These are phyloP conservation scores for Xiphophorus hellerii DNA, from an alignment of 2,113 vertebrate species.

Conservation along the genomic window DNA sequence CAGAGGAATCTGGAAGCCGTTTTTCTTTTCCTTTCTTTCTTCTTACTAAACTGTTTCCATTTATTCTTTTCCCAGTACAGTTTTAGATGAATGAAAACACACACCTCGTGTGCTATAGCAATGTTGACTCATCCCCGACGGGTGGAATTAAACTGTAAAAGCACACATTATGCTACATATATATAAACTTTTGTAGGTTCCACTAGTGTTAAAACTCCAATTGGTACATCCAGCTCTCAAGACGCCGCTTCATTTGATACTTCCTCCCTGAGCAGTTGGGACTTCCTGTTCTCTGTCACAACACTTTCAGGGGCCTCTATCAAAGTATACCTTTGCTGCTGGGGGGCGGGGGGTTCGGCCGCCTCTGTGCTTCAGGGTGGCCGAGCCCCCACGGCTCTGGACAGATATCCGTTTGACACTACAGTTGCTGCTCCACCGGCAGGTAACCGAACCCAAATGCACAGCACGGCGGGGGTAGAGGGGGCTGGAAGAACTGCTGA, in stretches of 20 bases:
- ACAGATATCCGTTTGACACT: constrained; percentile 61
- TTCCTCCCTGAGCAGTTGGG: constrained; percentile 74
- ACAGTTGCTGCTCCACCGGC: constrained; percentile 49
- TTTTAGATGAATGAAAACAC: constrained; percentile 31
- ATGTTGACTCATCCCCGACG: constrained; percentile 48
- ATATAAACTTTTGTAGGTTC: constrained; percentile 42
- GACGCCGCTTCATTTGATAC: constrained; percentile 77
- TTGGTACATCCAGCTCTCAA: constrained; percentile 39
- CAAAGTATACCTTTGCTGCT: constrained; percentile 38
- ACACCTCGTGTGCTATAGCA: constrained; percentile 35
- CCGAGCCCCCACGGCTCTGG: constrained; percentile 56
- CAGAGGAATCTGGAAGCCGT: neutral
- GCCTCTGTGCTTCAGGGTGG: constrained; percentile 74
- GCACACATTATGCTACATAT: constrained; percentile 38
- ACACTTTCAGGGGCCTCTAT: constrained; percentile 74
- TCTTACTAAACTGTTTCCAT: constrained; percentile 21
- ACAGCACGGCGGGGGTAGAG: constrained; percentile 45
- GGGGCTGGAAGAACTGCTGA: constrained; percentile 50
- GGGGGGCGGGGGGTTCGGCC: constrained; percentile 60
- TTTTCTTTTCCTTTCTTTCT: too few relatives aligned
- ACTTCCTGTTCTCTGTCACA: constrained; percentile 77
- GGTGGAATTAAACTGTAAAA: constrained; percentile 53
- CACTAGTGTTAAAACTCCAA: constrained; percentile 37
- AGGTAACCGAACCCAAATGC: constrained; percentile 67
- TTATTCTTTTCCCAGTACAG: constrained; percentile 16